Evolutionary conservation across 2,113 vertebrate genomes (phyloP).

Genomic region (Galemys pyrenaicus): DNA sequence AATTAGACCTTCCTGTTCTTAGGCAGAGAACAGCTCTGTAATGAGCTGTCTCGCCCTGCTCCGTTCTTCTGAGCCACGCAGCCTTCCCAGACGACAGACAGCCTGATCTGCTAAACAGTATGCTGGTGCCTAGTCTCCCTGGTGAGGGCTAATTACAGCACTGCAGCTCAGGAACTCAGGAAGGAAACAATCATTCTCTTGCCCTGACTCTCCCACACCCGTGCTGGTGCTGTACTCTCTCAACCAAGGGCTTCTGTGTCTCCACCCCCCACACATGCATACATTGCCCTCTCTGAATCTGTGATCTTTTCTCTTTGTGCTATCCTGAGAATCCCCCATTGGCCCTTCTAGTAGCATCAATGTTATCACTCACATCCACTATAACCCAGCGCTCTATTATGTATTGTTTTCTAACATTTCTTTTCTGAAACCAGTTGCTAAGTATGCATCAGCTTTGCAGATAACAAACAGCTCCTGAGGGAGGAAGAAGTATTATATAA

Average conservation of each 20-base stretch:
- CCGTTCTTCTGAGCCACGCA: neutral
- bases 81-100: conserved; percentile 25
- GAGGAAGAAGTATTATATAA: neutral
- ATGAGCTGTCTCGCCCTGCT: conserved; percentile 54
- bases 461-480: neutral
- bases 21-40: conserved; percentile 49
- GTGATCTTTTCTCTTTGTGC: neutral
- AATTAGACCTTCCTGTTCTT: neutral
- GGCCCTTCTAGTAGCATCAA: neutral
- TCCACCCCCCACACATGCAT: neutral
- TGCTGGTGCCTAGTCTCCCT: conserved; percentile 33
- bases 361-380: neutral
- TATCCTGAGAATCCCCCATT: neutral
- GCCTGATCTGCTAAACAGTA: conserved; percentile 51
- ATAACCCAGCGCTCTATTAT: neutral
- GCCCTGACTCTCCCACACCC: neutral
- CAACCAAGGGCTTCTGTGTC: neutral
- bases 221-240: neutral
- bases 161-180: neutral
- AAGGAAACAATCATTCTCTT: neutral
- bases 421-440: neutral
- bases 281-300: neutral
- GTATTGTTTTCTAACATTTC: neutral
- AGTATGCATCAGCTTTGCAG: neutral
- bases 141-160: conserved; percentile 49